A percentile compares a stretch with the other conserved stretches of the same genome.
Evolutionary conservation across 2,797 vertebrate species (phyloP).

Genomic region (Ctenosaura bakeri): DNA sequence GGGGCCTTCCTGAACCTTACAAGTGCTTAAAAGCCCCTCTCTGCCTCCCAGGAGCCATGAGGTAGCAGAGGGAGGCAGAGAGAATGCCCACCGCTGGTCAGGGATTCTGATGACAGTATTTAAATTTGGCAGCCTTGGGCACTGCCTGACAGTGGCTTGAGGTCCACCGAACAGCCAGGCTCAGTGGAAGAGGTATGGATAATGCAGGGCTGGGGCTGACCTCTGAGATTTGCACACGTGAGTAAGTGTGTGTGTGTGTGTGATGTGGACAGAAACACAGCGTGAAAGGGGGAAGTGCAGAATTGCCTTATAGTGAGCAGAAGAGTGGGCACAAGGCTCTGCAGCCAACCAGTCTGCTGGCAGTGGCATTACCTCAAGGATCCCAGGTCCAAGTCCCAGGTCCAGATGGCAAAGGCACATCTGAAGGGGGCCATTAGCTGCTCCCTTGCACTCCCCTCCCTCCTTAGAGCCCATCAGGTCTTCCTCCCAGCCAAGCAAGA

Average conservation of each 20-base stretch:
- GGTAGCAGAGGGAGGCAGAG: not conserved
- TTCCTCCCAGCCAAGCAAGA: not conserved
- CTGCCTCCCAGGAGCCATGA: not conserved
- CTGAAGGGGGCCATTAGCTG: too few species aligned
- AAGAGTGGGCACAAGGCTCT: too few species aligned
- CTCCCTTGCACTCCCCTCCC: not conserved
- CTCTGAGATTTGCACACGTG: not conserved
- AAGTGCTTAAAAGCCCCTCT: not conserved
- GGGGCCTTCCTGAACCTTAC: too few species aligned
- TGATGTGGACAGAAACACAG: not conserved
- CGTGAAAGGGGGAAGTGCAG: not conserved
- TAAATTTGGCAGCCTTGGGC: not conserved
- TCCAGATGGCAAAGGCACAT: too few species aligned
- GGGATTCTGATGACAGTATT: accelerated
- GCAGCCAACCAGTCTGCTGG: too few species aligned
- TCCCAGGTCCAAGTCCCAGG: too few species aligned
- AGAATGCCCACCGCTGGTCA: too few species aligned
- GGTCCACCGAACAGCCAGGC: too few species aligned
- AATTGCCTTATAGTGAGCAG: not conserved
- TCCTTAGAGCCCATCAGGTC: too few species aligned
- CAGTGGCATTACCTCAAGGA: not conserved
- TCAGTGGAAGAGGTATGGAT: too few species aligned
- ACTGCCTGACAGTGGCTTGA: not conserved
- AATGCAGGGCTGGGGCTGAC: not conserved
- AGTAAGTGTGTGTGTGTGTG: not conserved